Base-by-base conservation (phyloP, 2,797 vertebrate genomes). In the Falco biarmicus region DNA sequence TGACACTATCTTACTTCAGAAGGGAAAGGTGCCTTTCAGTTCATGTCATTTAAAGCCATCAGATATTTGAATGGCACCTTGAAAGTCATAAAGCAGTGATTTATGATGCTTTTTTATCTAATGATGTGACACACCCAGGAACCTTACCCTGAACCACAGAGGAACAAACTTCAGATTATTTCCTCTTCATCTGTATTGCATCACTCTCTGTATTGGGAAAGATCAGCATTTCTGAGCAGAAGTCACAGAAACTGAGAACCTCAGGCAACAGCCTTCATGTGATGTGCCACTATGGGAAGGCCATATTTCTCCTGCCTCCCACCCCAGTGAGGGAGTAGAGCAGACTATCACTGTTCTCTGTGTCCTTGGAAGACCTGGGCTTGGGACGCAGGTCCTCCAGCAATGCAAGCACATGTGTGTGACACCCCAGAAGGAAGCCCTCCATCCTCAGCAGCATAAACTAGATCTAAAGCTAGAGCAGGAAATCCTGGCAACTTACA, bases 401-500 rank as follows among this genome's bases (percentile, higher is more conserved):
- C 11, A 60, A 15, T 6, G 18, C 12, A 50, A 61, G 5, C 28
- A 68, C 17, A 22, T 7, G 8, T 2, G 1, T 21, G 34, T 73
- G 63, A 45, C 70, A 57, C 3, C 7, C 22, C 21, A 2, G 3
- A 39, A 71, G 43, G 15, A 6, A 81, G 22, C 32, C 54, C 2
- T 2, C 17, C 11, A 29, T 31, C 45, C 34, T 69, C 48, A 79
- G 60, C 69, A 90, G 32, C n/a, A 31, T 0, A 0, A 87, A 28
- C 43, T 9, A 41, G 15, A n/a, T 22, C 21, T 54, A 37, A 88
- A 79, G 18, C 32, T 16, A 9, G 25, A 68, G 47, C 31, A 89
- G 17, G 45, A 80, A 91, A 84, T 37, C 17, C 13, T 89, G 14
- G 11, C 0, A 0, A 11, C 10, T 66, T 53, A 20, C 0, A 0